Evolutionary conservation across 2,797 vertebrate genomes (phyloP), one percentile per base, ranked within the genome.

Genomic region (Chloroceryle amazona): DNA sequence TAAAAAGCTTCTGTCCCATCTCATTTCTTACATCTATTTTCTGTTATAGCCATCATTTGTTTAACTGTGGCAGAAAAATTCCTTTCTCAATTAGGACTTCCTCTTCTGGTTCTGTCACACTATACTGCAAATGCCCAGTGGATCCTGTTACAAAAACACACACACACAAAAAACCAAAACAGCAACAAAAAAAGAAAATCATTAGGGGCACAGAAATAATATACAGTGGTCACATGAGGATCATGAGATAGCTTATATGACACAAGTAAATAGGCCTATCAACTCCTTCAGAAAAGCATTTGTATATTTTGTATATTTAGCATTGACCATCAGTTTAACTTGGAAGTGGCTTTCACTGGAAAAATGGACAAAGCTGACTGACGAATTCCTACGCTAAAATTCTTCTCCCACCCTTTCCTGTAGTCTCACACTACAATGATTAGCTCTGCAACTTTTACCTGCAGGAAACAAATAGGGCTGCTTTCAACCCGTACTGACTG

Each of bases 101-200:
- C 57, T 41, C 3, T 8, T 74, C 28, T 46, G 41, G 21, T 54
- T 41, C 11, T 76, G 65, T 39, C 62, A 71, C 0, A 1, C 29
- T 55, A 15, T 13, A 8, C 14, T 1, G 0, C 2, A 28, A 61
- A n/a, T 0, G 5, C 57, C 42, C 46, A 20, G 29, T 0, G 10
- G 65, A 21, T 42, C 88, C 67, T 47, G 61, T 31, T n/a, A 49
- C 11, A 39, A 39, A 39, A 39, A 39, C 11, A 39, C 37, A 37
- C 37, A 37, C 37, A 37, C 8, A 37, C 9, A 37, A 9, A 37
- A 37, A 37, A 37, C 37, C 37, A 37, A 37, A 37, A 37, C 37
- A 37, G 11, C 37, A 37, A 91, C 12, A 55, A 58, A 70, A 65
- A 20, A 10, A 8, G 28, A 17, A 58, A 65, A 20, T 52, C 26